Conservation (phyloP, 2,888 invertebrate species). For the Dastarcus helophoroides region DNA sequence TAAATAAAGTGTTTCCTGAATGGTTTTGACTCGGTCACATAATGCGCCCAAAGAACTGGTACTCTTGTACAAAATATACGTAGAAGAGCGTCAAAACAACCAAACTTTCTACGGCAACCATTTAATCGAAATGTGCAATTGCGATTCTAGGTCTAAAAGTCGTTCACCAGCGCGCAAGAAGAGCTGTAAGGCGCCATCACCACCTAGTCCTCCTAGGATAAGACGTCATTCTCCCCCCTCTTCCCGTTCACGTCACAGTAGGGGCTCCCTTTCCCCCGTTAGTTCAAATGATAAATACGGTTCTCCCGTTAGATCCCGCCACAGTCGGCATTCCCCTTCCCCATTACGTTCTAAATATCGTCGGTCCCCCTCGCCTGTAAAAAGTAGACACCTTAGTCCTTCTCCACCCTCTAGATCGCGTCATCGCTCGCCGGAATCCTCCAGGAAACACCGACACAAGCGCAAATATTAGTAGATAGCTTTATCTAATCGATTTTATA, state of each 20-base stretch:
- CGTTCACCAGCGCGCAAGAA: slow-evolving; percentile 33
- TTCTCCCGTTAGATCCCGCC: slow-evolving; percentile 25
- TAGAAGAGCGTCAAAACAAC: slow-evolving; percentile 6
- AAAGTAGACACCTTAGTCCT: slow-evolving; percentile 22
- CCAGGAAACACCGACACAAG: slow-evolving; percentile 43
- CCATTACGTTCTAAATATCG: slow-evolving; percentile 28
- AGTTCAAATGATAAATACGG: slow-evolving; percentile 30
- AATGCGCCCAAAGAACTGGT: too few species aligned
- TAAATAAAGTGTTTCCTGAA: too few species aligned
- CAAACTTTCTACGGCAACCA: not conserved
- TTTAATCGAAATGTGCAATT: slow-evolving; percentile 9
- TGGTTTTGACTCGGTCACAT: too few species aligned
- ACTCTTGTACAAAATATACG: slow-evolving; percentile 3
- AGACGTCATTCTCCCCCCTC: slow-evolving; percentile 33
- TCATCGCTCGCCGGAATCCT: slow-evolving; percentile 36
- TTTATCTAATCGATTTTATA: too few species aligned
- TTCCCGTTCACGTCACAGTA: slow-evolving; percentile 28
- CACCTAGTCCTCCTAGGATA: slow-evolving; percentile 34
- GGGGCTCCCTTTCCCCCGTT: slow-evolving; percentile 30
- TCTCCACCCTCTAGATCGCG: slow-evolving; percentile 27
- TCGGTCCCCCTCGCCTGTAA: slow-evolving; percentile 31
- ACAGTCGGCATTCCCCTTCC: slow-evolving; percentile 29
- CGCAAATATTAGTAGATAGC: slow-evolving; percentile 41
- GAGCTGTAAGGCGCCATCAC: slow-evolving; percentile 29
- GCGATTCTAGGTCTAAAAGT: slow-evolving; percentile 34